Percentiles rank a stretch among this genome's conserved stretches.
Conservation (phyloP, 2,113 vertebrate genomes). For the Hiodon alosoides region DNA sequence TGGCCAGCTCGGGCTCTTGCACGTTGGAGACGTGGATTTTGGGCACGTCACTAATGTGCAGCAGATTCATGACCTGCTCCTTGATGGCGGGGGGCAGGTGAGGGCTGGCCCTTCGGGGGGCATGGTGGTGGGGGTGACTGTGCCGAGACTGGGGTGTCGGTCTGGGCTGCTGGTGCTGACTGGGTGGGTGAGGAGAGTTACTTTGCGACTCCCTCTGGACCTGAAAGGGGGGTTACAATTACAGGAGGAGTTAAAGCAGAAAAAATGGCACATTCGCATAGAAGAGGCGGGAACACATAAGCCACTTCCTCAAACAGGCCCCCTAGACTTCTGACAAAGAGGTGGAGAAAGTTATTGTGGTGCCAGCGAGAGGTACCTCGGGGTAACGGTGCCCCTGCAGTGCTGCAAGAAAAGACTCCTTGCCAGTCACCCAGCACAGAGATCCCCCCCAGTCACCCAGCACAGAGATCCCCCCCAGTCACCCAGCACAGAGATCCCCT, state of each 20-base stretch:
- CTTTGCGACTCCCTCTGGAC: slow-evolving; percentile 66
- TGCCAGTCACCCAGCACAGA: no score
- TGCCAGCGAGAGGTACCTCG: no score
- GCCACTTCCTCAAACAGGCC: no score
- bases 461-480: no score
- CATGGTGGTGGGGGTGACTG: slow-evolving; percentile 44
- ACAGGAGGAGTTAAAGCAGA: slow-evolving; percentile 44
- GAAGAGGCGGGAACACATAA: not conserved
- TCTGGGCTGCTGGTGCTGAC: slow-evolving; percentile 57
- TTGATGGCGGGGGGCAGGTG: slow-evolving; percentile 36
- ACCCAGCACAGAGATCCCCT: no score
- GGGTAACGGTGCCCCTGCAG: no score
- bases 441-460: no score
- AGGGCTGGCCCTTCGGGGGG: slow-evolving; percentile 42
- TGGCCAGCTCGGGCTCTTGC: slow-evolving; percentile 24
- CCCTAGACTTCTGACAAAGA: no score
- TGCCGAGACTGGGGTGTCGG: slow-evolving; percentile 32
- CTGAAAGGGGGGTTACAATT: slow-evolving; percentile 50
- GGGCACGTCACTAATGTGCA: slow-evolving; percentile 36
- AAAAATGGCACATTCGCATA: not conserved
- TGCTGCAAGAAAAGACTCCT: no score
- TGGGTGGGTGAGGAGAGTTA: slow-evolving; percentile 64
- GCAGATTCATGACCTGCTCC: slow-evolving; percentile 23
- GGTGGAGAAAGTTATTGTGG: no score
- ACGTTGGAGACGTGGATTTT: slow-evolving; percentile 54